These are phyloP conservation scores for Eulemur rubriventer DNA, from an alignment of 2,797 vertebrate species.

Conservation along the genomic window DNA sequence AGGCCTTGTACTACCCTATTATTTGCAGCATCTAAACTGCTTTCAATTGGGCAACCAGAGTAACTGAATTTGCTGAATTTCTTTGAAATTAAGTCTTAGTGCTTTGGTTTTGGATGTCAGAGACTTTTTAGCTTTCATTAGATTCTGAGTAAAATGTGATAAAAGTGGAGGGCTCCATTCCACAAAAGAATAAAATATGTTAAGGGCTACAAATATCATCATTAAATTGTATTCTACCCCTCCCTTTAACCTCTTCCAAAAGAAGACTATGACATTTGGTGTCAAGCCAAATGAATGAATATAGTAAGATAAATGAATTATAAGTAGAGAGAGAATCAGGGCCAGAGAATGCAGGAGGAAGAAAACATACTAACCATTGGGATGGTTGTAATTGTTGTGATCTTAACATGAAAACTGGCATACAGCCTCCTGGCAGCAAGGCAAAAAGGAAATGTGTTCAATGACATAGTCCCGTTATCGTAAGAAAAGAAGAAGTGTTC, in stretches of 20 bases:
- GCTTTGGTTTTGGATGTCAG: not conserved
- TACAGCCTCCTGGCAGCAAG: not conserved
- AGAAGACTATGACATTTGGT: not conserved
- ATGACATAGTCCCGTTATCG: not conserved
- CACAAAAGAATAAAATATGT: not conserved
- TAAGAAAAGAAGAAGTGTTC: not conserved
- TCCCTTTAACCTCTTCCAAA: not conserved
- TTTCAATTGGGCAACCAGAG: not conserved
- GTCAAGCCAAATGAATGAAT: slow-evolving; percentile 20
- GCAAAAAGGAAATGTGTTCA: not conserved
- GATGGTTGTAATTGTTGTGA: not conserved
- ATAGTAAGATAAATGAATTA: not conserved
- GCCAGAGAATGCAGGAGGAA: not conserved
- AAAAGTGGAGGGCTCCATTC: not conserved
- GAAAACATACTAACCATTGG: not conserved
- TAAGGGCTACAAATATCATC: not conserved
- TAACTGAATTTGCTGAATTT: not conserved
- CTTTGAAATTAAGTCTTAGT: not conserved
- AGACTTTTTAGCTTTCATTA: not conserved
- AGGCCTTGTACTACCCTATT: not conserved
- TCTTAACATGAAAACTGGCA: not conserved
- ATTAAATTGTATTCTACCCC: not conserved
- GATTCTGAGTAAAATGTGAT: not conserved
- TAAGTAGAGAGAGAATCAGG: not conserved
- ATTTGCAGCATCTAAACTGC: not conserved